Evolutionary conservation across 2,113 vertebrate species (phyloP), one percentile per base, ranked within the genome.

Genomic region (Periophthalmodon schlosseri): DNA sequence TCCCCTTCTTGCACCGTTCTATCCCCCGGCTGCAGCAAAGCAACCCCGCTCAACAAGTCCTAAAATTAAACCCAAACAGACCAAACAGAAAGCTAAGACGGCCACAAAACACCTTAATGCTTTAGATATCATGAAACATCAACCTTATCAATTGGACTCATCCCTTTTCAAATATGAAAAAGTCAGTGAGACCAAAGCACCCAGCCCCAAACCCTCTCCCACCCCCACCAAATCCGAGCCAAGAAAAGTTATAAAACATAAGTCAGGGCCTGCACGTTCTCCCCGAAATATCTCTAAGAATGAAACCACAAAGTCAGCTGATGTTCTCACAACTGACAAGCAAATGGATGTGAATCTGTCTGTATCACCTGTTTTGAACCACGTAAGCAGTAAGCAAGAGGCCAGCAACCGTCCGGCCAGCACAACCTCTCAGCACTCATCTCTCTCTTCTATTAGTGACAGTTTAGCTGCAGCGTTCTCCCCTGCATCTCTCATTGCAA

Each of bases 81-180:
- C 80, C 76, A 92, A 87, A 94, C 94, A 91, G 90, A 95, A 93
- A 84, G 60, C 85, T 52, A 92, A 96, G 94, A 86, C 93, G 14
- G 77, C 80, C 36, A 93, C 94, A 87, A 99, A 98, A 83, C 89
- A 93, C 24, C 94, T 98, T 70, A 96, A 95, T 57, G 81, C 95
- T 72, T 89, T 99, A 91, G 96, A 99, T 84, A 95, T 99, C 67
- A 98, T 99, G 97, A 98, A 98, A 84, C 97, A 98, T 83, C 95
- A 97, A 46, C 97, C 98, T 0, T 97, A 99, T 70, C 95, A 98
- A 86, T 95, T 99, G 14, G 94, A 96, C 54, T 89, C 96, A 0
- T 95, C 96, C 69, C 91, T 99, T 76, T 99, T 99, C 84, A 97
- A 93, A 72, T 98, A 98, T 85, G 95, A 94, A 57, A 93, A 94